phyloP scores from a whole-genome alignment of 2,888 invertebrate genomes.

The Pollenia amentaria region DNA sequence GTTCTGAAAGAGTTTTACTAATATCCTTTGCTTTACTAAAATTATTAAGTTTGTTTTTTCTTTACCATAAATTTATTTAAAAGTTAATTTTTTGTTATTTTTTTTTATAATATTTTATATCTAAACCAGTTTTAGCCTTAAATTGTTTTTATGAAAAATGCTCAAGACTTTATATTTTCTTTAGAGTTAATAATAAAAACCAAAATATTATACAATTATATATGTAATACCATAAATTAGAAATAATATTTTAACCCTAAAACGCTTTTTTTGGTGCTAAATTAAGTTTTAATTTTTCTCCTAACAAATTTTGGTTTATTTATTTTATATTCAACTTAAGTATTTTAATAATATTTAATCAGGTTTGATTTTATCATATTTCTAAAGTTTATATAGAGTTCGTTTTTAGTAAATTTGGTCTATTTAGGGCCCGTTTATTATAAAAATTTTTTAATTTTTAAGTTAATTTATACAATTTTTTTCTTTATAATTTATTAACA shows the following conservation, averaged over 20 bases:
- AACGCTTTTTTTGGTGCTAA: constrained; percentile 39
- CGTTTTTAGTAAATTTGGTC: constrained; percentile 85
- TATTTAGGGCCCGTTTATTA: constrained; percentile 95
- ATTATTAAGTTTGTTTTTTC: constrained; percentile 47
- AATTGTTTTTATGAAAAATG: constrained; percentile 67
- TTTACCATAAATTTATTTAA: constrained; percentile 57
- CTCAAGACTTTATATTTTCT: constrained; percentile 28
- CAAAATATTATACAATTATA: constrained; percentile 48
- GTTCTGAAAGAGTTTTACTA: constrained; percentile 39
- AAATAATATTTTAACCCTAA: constrained; percentile 32
- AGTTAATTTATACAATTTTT: constrained; percentile 85
- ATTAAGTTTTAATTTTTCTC: constrained; percentile 29
- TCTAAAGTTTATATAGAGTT: constrained; percentile 60
- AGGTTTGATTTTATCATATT: constrained; percentile 51
- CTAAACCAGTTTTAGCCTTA: constrained; percentile 73
- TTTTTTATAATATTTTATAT: constrained; percentile 68
- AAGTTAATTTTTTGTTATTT: constrained; percentile 39
- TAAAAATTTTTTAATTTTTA: constrained; percentile 88
- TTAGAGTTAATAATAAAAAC: constrained; percentile 27
- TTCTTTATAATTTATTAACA: constrained; percentile 88
- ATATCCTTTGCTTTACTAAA: constrained; percentile 52
- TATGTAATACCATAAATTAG: background rate
- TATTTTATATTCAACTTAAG: constrained; percentile 48
- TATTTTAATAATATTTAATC: constrained; percentile 58
- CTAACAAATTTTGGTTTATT: constrained; percentile 61